Evolutionary conservation across 2,113 vertebrate genomes (phyloP).

Genomic region (Halichoerus grypus): DNA sequence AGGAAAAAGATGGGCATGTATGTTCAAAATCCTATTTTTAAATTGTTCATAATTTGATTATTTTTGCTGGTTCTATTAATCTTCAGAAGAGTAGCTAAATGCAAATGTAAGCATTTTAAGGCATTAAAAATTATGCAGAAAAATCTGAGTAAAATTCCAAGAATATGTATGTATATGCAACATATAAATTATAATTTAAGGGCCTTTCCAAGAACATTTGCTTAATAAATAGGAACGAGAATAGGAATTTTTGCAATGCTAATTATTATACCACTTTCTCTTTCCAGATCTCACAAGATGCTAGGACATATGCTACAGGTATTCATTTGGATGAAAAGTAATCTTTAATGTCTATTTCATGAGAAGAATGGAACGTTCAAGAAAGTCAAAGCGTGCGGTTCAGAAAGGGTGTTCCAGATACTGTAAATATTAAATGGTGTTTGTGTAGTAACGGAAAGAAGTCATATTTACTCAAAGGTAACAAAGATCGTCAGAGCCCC

Average conservation of each 20-base stretch:
- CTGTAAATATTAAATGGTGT: not conserved
- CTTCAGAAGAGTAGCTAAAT: constrained; percentile 63
- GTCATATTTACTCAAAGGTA: not conserved
- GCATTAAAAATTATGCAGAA: constrained; percentile 60
- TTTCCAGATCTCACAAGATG: constrained; percentile 54
- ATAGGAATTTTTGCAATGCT: constrained; percentile 66
- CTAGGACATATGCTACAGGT: constrained; percentile 50
- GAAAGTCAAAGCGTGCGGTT: not conserved
- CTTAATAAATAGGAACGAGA: constrained; percentile 75
- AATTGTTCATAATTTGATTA: constrained; percentile 60
- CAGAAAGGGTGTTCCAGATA: not conserved
- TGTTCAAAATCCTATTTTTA: constrained; percentile 47
- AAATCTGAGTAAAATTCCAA: constrained; percentile 62
- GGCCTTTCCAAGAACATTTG: constrained; percentile 76
- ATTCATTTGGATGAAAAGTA: not conserved
- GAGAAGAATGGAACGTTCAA: not conserved
- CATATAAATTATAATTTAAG: constrained; percentile 68
- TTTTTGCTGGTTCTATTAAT: constrained; percentile 65
- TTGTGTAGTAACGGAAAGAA: not conserved
- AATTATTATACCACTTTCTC: constrained; percentile 31
- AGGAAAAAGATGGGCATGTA: not conserved
- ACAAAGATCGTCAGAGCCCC: not conserved
- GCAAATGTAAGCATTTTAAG: constrained; percentile 69
- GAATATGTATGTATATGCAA: constrained; percentile 60
- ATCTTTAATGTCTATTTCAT: not conserved